Evolutionary conservation across 2,797 vertebrate species (phyloP), one percentile per base, ranked within the genome.

Genomic region (Gouania willdenowi): DNA sequence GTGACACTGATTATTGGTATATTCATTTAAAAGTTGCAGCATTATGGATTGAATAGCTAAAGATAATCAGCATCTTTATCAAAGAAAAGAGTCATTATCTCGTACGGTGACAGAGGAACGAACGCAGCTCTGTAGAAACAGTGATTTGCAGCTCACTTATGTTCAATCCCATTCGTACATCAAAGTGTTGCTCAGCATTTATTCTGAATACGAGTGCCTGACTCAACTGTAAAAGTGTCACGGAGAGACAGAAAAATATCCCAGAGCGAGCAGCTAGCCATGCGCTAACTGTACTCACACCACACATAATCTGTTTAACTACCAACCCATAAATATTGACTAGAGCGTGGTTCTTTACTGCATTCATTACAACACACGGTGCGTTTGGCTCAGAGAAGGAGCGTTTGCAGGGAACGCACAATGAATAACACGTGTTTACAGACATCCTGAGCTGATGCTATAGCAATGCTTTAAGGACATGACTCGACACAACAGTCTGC

Each of bases 251-350:
- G 6, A 43, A 26, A 39, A 18, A 40, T 2, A 13, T 3, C 18
- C 5, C n/a, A 5, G 17, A 13, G 6, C 15, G 15, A 6, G 8
- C 6, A 54, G 31, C 31, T 32, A 5, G 19, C 25, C 24, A 4
- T 16, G n/a, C 26, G 10, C 21, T 22, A 20, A 38, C 25, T 41
- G 35, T 11, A 7, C 26, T 33, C 32, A 24, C 45, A 20, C 6
- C 10, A 39, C 20, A 48, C 24, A 15, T 30, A 36, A 16, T 14
- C 36, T 27, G 29, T 48, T 52, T 55, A 42, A 46, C 18, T 4
- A 13, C 22, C 21, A 55, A 62, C 63, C 56, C 56, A 58, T 66
- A 61, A 68, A 69, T 56, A 73, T 63, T 39, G 58, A 72, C 34
- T 9, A 9, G n/a, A 17, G 36, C 46, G 38, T 33, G 17, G 41